Evolutionary conservation across 2,113 vertebrate genomes (phyloP), one percentile per base, ranked within the genome.

Genomic region (Euleptes europaea): DNA sequence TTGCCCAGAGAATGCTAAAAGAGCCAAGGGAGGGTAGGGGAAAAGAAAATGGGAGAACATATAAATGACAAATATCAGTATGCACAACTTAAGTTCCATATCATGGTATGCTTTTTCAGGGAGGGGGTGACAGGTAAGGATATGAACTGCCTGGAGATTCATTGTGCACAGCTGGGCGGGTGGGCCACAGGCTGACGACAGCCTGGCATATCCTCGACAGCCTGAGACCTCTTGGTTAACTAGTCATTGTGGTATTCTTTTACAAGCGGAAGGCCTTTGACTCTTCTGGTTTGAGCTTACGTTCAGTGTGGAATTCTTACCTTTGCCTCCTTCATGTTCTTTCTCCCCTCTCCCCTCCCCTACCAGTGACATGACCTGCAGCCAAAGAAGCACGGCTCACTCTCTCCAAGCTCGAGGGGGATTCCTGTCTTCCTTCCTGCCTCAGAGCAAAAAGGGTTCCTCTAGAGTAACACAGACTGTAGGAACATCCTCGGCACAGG

Each of bases 391-490:
- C 7, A 82, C 95, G 23, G 96, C 94, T 54, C 94, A 97, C 69
- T 95, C 96, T 35, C 96, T 98, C 63, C 97, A 98, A 0, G 96
- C 98, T 35, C 96, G 98, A 0, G 96, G 95, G 92, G 96, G 97
- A 23, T 99, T 97, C 94, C 92, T 99, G 94, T 98, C 98, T 12
- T 98, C 98, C 10, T 95, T 99, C 89, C 97, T 99, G 77, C 97
- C 97, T 0, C 98, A 99, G 83, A 96, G 95, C 76, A 97, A 97
- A 94, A 98, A 97, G 67, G 95, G 95, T 28, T 96, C 97, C 9
- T 95, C 94, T 3, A 97, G 96, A 88, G 76, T 92, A 14, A 77
- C 81, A 0, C 97, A 94, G 51, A 82, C 93, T 19, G 88, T 75
- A 80, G 94, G 93, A 5, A 94, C 96, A 3, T 96, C 96, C 9